These are phyloP conservation scores for Metopia argyrocephala DNA, from an alignment of 2,888 invertebrate genomes.

Conservation along the genomic window DNA sequence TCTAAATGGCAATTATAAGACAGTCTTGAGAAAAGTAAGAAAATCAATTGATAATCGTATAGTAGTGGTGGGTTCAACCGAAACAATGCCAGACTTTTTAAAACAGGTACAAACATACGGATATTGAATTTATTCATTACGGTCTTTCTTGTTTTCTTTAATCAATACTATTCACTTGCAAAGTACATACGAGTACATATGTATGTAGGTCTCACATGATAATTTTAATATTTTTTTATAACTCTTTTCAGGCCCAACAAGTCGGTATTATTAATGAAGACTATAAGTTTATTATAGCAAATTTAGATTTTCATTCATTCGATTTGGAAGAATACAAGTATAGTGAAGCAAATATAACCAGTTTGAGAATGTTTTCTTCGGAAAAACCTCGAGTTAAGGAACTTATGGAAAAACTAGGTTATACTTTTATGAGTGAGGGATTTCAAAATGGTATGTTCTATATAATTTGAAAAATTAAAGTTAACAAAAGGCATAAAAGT, in stretches of 20 bases:
- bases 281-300: conserved; percentile 89
- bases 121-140: no score
- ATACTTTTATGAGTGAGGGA: conserved; percentile 68
- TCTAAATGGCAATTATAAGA: conserved; percentile 83
- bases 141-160: no score
- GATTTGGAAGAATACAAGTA: conserved; percentile 88
- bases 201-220: no score
- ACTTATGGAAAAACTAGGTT: conserved; percentile 69
- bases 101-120: conserved; percentile 74
- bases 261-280: conserved; percentile 97
- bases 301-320: conserved; percentile 83
- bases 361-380: conserved; percentile 83
- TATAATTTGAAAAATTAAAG: not conserved
- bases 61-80: conserved; percentile 84
- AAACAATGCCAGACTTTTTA: conserved; percentile 81
- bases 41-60: conserved; percentile 84
- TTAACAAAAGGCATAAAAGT: not conserved
- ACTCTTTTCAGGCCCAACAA: conserved; percentile 86
- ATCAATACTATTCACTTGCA: no score
- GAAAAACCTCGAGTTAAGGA: conserved; percentile 80
- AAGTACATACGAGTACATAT: no score
- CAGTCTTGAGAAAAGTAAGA: conserved; percentile 84
- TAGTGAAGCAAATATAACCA: conserved; percentile 91
- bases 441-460: conserved; percentile 70
- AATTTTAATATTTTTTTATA: no score